Evolutionary conservation across 2,113 vertebrate species (phyloP), one percentile per base, ranked within the genome.

Genomic region (Junco hyemalis): DNA sequence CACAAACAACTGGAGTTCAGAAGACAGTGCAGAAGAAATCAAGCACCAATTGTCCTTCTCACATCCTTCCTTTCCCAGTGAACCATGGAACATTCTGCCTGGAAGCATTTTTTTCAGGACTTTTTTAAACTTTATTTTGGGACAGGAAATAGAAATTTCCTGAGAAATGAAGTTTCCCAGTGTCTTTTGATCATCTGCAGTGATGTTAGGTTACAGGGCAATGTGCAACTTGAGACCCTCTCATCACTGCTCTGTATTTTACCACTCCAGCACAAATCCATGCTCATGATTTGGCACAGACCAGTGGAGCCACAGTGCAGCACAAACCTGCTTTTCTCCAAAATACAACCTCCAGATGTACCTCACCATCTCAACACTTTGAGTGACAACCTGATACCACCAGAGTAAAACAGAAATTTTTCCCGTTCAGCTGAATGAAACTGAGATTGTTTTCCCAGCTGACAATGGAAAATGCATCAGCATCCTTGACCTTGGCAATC

Each of bases 201-300:
- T 29, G 18, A 76, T 22, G 14, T 12, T 17, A 56, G 5, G 0
- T 73, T 74, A 31, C 48, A 70, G 38, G 48, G 73, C 63, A 40
- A 25, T 20, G 33, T 53, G 3, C 17, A 71, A 0, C 36, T n/a
- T 3, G 17, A 64, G 38, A 60, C 4, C 19, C 71, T 23, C 40
- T 57, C 16, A 20, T 33, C 21, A 33, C 29, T 14, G 24, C 8
- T 44, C 14, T 45, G 29, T 11, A 9, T 74, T 91, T 74, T 56
- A 63, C 11, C 17, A 7, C 16, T 38, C 56, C 9, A 17, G 36
- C 51, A 80, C 29, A 59, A 81, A 84, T 3, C n/a, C 8, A 10
- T 0, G 2, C 15, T 26, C 23, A 3, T 16, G 14, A 40, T 2
- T 3, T 48, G 40, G 14, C 50, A 53, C 17, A 83, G 40, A 40